These are phyloP conservation scores for Euzetes globulus DNA, from an alignment of 2,888 invertebrate species.

Conservation along the genomic window DNA sequence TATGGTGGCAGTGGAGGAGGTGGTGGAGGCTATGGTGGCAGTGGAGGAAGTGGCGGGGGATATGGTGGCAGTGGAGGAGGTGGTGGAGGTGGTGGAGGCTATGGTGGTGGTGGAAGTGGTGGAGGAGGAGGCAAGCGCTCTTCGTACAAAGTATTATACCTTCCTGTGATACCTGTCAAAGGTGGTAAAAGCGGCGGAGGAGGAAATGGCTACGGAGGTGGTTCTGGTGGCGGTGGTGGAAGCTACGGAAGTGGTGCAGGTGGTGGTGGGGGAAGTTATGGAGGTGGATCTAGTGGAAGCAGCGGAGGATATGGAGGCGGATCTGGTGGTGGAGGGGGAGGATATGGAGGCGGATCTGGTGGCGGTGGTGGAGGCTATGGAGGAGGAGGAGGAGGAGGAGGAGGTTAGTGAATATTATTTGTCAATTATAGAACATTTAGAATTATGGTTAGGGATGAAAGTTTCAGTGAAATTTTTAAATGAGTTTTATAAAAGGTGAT, in stretches of 20 bases:
- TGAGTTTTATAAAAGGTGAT: too few species aligned
- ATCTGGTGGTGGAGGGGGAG: slow-evolving; percentile 15
- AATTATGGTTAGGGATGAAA: slow-evolving; percentile 16
- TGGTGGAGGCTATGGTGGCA: neutral
- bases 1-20: neutral
- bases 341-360: slow-evolving; percentile 22
- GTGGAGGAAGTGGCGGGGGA: neutral
- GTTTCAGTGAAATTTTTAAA: too few species aligned
- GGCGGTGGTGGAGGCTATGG: slow-evolving; percentile 11
- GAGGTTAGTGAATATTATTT: slow-evolving; percentile 34
- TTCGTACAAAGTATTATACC: slow-evolving; percentile 28
- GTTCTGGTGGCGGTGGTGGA: slow-evolving; percentile 23
- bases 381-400: neutral
- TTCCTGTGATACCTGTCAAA: slow-evolving; percentile 31
- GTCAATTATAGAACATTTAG: too few species aligned
- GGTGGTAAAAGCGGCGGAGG: slow-evolving; percentile 6
- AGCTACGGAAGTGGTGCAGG: slow-evolving; percentile 22
- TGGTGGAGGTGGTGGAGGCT: neutral
- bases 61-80: neutral
- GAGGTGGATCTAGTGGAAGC: too few species aligned
- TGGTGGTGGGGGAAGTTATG: neutral
- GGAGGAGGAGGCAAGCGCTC: slow-evolving; percentile 11
- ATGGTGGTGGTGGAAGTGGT: neutral
- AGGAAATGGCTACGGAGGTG: slow-evolving; percentile 4
- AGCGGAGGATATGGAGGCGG: slow-evolving; percentile 24